Evolutionary conservation across 2,888 invertebrate species (phyloP).

Genomic region (Strigamia crassipes): DNA sequence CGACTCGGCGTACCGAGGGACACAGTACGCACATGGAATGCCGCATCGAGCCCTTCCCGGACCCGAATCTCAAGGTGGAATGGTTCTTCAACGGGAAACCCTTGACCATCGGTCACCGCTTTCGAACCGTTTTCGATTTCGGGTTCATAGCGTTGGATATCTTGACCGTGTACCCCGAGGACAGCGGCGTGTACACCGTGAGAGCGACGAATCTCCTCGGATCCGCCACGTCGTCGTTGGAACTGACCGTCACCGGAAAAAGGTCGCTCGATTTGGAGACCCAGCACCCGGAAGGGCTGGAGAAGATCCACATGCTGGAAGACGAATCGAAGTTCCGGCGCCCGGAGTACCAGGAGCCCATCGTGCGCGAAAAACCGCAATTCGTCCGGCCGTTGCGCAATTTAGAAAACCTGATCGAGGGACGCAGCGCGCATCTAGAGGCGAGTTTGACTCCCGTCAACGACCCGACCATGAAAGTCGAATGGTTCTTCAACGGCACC

Average conservation of each 20-base stretch:
- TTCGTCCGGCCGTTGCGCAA: constrained; percentile 87
- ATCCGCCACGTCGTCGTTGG: constrained; percentile 79
- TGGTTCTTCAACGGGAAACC: constrained; percentile 94
- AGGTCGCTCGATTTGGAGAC: constrained; percentile 81
- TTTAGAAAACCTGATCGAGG: constrained; percentile 80
- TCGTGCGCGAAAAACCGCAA: constrained; percentile 81
- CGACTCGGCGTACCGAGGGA: constrained; percentile 80
- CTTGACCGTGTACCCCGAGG: constrained; percentile 88
- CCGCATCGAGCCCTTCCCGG: constrained; percentile 89
- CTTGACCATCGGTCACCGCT: constrained; percentile 83
- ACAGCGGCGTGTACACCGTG: constrained; percentile 90
- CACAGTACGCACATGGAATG: constrained; percentile 93
- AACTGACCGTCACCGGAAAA: constrained; percentile 76
- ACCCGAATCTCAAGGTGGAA: constrained; percentile 84
- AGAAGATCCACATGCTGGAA: constrained; percentile 90
- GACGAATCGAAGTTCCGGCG: constrained; percentile 76
- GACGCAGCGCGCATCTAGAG: constrained; percentile 86
- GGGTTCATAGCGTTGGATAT: constrained; percentile 97
- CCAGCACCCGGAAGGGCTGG: constrained; percentile 88
- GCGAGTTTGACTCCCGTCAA: constrained; percentile 95
- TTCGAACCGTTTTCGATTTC: constrained; percentile 92
- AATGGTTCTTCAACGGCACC: constrained; percentile 95
- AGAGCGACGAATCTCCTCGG: constrained; percentile 84
- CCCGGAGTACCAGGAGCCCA: constrained; percentile 72
- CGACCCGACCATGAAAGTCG: constrained; percentile 97